Conservation (phyloP, 2,888 invertebrate species). For the Cancer borealis region DNA sequence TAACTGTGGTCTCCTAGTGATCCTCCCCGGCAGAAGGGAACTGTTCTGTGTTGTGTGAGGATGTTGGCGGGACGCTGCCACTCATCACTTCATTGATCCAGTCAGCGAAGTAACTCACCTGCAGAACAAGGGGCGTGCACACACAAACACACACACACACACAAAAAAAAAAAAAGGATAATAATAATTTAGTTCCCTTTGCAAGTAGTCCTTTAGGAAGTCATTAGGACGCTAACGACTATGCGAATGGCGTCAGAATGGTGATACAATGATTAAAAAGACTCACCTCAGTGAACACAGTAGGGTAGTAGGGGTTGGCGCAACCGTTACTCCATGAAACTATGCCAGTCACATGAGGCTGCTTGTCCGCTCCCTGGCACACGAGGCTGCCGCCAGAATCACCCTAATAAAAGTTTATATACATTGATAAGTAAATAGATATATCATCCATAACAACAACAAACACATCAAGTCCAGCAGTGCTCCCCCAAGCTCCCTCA, state of each 20-base stretch:
- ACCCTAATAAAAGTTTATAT: not conserved
- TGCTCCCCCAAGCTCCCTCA: too few species aligned
- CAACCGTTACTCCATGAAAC: not conserved
- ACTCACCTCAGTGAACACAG: not conserved
- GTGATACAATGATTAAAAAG: not conserved
- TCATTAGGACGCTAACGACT: not conserved
- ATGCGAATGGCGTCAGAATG: not conserved
- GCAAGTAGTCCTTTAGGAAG: too few species aligned
- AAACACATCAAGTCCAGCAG: too few species aligned
- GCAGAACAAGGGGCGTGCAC: not conserved
- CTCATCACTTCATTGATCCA: not conserved
- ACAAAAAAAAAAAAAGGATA: not conserved
- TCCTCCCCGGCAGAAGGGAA: too few species aligned
- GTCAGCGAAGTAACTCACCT: not conserved
- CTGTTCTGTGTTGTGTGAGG: too few species aligned
- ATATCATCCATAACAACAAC: too few species aligned
- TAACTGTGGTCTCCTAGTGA: not conserved
- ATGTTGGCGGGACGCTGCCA: not conserved
- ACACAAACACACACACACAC: constrained; percentile 50
- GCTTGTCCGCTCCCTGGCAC: not conserved
- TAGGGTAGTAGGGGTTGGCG: not conserved
- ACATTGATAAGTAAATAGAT: too few species aligned
- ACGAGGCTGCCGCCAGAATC: not conserved
- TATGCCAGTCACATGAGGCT: not conserved
- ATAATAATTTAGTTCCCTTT: not conserved